Percentiles rank a stretch among this genome's conserved stretches.
These are phyloP conservation scores for Temnothorax curvispinosus DNA, from an alignment of 1,140 invertebrate genomes.

Conservation along the genomic window DNA sequence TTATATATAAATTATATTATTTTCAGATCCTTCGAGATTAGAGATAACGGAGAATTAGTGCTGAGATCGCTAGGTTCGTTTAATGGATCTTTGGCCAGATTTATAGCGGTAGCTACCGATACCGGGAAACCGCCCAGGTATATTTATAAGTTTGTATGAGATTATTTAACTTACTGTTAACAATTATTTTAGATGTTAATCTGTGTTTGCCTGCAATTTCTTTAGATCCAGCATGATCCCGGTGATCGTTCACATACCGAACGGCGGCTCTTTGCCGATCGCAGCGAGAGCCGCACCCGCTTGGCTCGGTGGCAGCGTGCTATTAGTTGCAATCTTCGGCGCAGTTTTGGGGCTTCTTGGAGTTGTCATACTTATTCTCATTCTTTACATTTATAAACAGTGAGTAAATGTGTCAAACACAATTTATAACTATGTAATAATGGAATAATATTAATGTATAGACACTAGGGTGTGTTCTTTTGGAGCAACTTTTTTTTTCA, in stretches of 20 bases:
- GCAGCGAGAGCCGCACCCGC: conserved; percentile 85
- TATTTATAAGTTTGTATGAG: conserved; percentile 75
- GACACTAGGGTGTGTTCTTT: no score
- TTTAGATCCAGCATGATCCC: conserved; percentile 89
- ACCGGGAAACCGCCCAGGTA: conserved; percentile 91
- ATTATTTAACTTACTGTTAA: not conserved
- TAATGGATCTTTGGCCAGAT: conserved; percentile 87
- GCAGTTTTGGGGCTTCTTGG: conserved; percentile 90
- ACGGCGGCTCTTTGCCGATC: conserved; percentile 82
- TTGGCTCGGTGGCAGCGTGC: conserved; percentile 86
- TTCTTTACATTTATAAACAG: conserved; percentile 92
- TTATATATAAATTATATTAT: not conserved
- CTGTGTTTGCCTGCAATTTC: not conserved
- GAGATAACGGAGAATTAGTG: conserved; percentile 86
- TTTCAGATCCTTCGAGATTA: conserved; percentile 85
- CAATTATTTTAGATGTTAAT: not conserved
- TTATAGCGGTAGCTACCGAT: conserved; percentile 93
- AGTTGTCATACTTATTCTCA: conserved; percentile 90
- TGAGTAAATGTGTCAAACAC: conserved; percentile 83
- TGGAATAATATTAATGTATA: not conserved
- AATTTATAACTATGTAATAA: not conserved
- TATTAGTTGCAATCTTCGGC: conserved; percentile 90
- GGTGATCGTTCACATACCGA: conserved; percentile 90
- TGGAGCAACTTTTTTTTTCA: no score
- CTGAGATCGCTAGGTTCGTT: conserved; percentile 86